phyloP scores from a whole-genome alignment of 2,797 vertebrate genomes.

The Micrastur ruficollis region DNA sequence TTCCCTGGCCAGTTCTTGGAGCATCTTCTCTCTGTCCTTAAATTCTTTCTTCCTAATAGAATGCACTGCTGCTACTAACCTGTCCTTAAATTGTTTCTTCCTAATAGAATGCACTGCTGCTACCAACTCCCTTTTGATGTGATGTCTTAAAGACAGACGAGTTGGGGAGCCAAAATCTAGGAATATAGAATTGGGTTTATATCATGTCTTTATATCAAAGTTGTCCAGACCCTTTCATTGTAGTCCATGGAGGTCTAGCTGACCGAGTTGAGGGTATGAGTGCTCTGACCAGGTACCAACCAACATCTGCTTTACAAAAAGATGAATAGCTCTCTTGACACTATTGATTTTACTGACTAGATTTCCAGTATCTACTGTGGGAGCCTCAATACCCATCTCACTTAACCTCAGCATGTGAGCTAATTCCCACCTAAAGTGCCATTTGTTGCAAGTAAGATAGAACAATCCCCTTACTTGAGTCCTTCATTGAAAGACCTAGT shows the following conservation, averaged over 20 bases:
- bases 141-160: neutral
- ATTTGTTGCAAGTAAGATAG: neutral
- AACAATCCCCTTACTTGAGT: neutral
- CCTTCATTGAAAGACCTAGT: neutral
- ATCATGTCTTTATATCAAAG: neutral
- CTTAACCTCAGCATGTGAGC: neutral
- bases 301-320: neutral
- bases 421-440: neutral
- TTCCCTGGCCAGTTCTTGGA: neutral
- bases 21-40: neutral
- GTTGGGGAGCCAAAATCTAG: neutral
- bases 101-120: neutral
- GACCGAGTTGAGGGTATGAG: neutral
- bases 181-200: neutral
- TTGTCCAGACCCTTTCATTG: neutral
- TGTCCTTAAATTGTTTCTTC: neutral
- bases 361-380: neutral
- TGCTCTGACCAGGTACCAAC: neutral
- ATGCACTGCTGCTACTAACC: neutral
- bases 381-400: neutral
- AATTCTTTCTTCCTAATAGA: neutral
- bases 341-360: neutral
- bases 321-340: neutral
- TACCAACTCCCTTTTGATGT: neutral
- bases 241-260: neutral